phyloP scores from a whole-genome alignment of 2,888 invertebrate genomes.

The Amphipyra berbera region DNA sequence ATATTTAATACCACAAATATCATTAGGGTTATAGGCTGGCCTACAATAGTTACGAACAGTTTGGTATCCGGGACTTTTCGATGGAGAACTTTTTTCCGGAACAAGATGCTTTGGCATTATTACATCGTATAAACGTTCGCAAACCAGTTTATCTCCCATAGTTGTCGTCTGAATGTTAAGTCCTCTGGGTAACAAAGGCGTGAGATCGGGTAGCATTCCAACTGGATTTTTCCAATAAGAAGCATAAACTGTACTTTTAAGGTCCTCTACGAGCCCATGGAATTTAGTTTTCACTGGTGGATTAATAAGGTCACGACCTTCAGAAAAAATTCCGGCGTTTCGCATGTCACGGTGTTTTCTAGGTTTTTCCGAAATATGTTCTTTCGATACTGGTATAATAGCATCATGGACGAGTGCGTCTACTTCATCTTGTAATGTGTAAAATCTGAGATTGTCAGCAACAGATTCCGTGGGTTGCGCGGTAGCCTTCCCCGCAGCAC shows the following conservation, averaged over 20 bases:
- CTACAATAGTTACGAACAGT: conserved; percentile 62
- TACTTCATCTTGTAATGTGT: conserved; percentile 67
- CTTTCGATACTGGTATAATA: conserved; percentile 52
- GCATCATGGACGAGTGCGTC: conserved; percentile 67
- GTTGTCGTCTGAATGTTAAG: conserved; percentile 31
- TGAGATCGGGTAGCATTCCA: conserved; percentile 4
- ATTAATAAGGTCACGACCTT: conserved; percentile 58
- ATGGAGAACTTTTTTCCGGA: conserved; percentile 52
- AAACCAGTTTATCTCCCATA: conserved; percentile 55
- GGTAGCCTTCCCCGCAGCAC: conserved; percentile 65
- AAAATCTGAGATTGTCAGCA: conserved; percentile 54
- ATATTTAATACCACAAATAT: conserved; percentile 70
- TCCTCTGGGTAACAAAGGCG: conserved; percentile 18
- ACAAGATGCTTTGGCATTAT: conserved; percentile 61
- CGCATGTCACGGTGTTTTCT: conserved; percentile 55
- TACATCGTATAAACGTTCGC: conserved; percentile 61
- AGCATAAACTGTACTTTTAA: conserved; percentile 10
- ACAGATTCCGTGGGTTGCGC: conserved; percentile 53
- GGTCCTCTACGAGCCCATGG: conserved; percentile 46
- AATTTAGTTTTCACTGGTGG: conserved; percentile 66
- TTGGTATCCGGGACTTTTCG: conserved; percentile 50
- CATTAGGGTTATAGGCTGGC: conserved; percentile 72
- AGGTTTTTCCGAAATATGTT: conserved; percentile 49
- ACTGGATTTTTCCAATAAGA: conserved; percentile 26
- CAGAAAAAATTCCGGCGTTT: conserved; percentile 55